Base-by-base conservation (phyloP, 2,888 invertebrate species). In the Aleiodes testaceus region DNA sequence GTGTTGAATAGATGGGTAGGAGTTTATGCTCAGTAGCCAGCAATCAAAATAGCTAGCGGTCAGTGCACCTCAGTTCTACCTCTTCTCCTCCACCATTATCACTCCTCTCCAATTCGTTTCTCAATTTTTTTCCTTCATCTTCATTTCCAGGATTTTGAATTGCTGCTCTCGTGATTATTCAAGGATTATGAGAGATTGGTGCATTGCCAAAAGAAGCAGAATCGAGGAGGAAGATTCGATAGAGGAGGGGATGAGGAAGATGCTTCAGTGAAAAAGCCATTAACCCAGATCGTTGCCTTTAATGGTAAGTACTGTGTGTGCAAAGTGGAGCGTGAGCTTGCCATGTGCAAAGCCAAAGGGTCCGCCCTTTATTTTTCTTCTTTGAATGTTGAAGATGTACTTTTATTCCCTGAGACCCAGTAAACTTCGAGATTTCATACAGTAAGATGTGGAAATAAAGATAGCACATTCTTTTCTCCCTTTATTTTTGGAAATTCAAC, bases 1-100 rank as follows among this genome's bases (percentile, higher is more conserved):
- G 64, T 52, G 30, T 50, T 70, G 52, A 53, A n/a, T 14, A 22
- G 61, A 26, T 42, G 47, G 55, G 30, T 68, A 59, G 68, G 59
- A 45, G 49, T 61, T 59, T 50, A 30, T 36, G 61, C 55, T 66
- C 53, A 14, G 6, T 53, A 45, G 22, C 18, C 73, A 67, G 73
- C 68, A 73, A 73, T 73, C 73, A 72, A 71, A 72, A 73, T 72
- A 73, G 68, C 73, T 72, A 47, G 68, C 65, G 73, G 69, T 73
- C 71, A 73, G 68, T 72, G 72, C 69, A 59, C 70, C 52, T 66
- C 44, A 42, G 70, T 26, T 45, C 53, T 11, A 55, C 55, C 55
- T 55, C 55, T 26, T 26, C 26, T 26, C 30, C 20, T 36, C 59
- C 36, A 53, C n/a, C 52, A 47, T 64, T 52, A 18, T 16, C 14